Conservation (phyloP, 2,113 vertebrate species). For the Dasyurus viverrinus region DNA sequence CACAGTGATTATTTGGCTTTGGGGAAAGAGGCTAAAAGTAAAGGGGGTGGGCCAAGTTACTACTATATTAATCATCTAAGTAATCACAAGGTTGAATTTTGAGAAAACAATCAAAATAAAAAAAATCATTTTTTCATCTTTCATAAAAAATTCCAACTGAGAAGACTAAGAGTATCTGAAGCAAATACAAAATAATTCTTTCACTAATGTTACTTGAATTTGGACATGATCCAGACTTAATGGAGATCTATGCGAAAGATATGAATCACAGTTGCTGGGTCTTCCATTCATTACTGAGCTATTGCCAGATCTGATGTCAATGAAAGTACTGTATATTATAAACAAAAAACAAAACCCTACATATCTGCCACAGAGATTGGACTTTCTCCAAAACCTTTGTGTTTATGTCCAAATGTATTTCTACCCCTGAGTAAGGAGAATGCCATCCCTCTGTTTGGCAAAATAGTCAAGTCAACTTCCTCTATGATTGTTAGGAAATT, state of each 20-base stretch:
- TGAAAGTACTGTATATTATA: slow-evolving; percentile 66
- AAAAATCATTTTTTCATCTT: slow-evolving; percentile 41
- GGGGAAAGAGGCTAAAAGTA: neutral
- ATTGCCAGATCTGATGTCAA: slow-evolving; percentile 76
- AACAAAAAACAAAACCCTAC: slow-evolving; percentile 25
- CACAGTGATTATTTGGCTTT: neutral
- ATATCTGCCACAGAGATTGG: slow-evolving; percentile 61
- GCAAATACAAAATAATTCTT: slow-evolving; percentile 64
- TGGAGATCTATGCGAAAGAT: slow-evolving; percentile 77
- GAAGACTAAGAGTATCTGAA: slow-evolving; percentile 56
- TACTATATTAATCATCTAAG: neutral
- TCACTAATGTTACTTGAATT: slow-evolving; percentile 68
- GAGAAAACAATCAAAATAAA: slow-evolving; percentile 37
- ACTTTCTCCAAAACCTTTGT: slow-evolving; percentile 64
- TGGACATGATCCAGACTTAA: slow-evolving; percentile 73
- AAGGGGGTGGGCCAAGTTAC: neutral
- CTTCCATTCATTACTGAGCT: slow-evolving; percentile 79
- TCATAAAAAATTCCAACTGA: slow-evolving; percentile 45
- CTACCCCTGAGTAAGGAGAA: slow-evolving; percentile 71
- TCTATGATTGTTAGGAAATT: slow-evolving; percentile 45
- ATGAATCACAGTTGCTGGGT: slow-evolving; percentile 71
- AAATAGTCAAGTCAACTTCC: slow-evolving; percentile 67
- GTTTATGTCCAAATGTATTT: slow-evolving; percentile 74
- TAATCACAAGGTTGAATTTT: slow-evolving; percentile 8
- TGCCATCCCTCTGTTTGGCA: slow-evolving; percentile 66